Evolutionary conservation across 2,113 vertebrate genomes (phyloP).

Genomic region (Columbina picui): DNA sequence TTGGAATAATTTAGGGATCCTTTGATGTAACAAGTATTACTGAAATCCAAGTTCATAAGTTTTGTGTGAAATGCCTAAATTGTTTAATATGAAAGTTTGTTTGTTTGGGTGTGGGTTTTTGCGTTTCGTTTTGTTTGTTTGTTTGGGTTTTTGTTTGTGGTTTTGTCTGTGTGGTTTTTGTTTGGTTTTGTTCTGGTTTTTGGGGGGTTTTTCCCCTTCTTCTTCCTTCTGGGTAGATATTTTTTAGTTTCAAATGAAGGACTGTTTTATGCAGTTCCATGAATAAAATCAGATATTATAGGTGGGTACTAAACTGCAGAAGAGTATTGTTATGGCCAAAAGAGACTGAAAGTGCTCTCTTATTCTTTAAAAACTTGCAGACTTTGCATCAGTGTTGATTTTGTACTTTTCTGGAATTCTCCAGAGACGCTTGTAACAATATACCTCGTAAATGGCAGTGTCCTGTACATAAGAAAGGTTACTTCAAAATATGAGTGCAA

Average conservation of each 20-base stretch:
- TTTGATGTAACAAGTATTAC: not conserved
- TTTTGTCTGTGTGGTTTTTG: not conserved
- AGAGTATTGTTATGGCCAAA: not conserved
- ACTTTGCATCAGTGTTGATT: conserved; percentile 4
- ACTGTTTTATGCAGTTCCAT: not conserved
- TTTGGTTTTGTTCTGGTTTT: not conserved
- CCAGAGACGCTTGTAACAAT: not conserved
- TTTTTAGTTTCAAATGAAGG: not conserved
- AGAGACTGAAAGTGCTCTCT: conserved; percentile 2
- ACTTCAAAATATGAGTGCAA: conserved; percentile 25
- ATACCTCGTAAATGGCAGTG: not conserved
- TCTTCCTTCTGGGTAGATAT: not conserved
- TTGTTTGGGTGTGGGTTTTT: not conserved
- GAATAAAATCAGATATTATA: not conserved
- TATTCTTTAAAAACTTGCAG: conserved; percentile 1
- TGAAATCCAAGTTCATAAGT: not conserved
- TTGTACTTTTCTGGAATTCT: conserved; percentile 46
- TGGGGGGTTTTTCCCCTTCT: no score
- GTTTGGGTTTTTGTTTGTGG: no score
- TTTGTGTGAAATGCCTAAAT: not conserved
- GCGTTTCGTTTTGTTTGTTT: not conserved
- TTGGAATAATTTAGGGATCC: not conserved
- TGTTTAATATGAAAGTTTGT: not conserved
- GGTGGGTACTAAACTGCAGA: not conserved
- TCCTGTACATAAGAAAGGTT: conserved; percentile 40